phyloP scores from a whole-genome alignment of 2,797 vertebrate species.

The Fringilla coelebs region DNA sequence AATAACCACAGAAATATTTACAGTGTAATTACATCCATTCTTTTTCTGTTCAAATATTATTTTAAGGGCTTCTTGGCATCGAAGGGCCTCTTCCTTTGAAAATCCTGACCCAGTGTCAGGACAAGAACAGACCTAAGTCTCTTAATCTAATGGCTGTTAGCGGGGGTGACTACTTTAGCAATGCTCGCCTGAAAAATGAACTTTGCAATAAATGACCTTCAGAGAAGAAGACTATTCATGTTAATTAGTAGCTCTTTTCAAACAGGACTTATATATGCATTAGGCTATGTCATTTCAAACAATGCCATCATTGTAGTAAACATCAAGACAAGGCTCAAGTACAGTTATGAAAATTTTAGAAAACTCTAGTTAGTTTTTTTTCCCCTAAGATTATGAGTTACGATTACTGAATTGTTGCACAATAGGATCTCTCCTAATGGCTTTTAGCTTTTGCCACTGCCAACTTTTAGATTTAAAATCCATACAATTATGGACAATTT shows the following conservation, averaged over 20 bases:
- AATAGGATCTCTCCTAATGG: constrained; percentile 88
- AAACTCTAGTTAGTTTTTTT: constrained; percentile 82
- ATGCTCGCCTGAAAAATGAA: constrained; percentile 75
- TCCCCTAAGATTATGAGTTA: constrained; percentile 83
- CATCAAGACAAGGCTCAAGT: constrained; percentile 86
- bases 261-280: constrained; percentile 89
- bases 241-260: constrained; percentile 93
- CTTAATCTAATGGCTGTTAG: constrained; percentile 79
- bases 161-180: constrained; percentile 70
- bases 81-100: constrained; percentile 70
- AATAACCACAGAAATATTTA: constrained; percentile 67
- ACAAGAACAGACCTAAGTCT: constrained; percentile 77
- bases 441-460: constrained; percentile 92
- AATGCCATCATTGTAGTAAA: constrained; percentile 80
- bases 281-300: constrained; percentile 83
- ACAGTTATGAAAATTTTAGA: constrained; percentile 89
- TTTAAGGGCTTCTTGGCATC: constrained; percentile 71
- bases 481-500: constrained; percentile 92
- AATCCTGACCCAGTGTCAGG: constrained; percentile 73
- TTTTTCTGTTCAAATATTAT: constrained; percentile 69
- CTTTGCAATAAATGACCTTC: constrained; percentile 81
- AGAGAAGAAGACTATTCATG: constrained; percentile 89
- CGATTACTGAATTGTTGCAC: constrained; percentile 70
- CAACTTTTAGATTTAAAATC: constrained; percentile 84
- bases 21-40: constrained; percentile 55